These are phyloP conservation scores for Heterotilapia buettikoferi DNA, from an alignment of 2,113 vertebrate species.

Conservation along the genomic window DNA sequence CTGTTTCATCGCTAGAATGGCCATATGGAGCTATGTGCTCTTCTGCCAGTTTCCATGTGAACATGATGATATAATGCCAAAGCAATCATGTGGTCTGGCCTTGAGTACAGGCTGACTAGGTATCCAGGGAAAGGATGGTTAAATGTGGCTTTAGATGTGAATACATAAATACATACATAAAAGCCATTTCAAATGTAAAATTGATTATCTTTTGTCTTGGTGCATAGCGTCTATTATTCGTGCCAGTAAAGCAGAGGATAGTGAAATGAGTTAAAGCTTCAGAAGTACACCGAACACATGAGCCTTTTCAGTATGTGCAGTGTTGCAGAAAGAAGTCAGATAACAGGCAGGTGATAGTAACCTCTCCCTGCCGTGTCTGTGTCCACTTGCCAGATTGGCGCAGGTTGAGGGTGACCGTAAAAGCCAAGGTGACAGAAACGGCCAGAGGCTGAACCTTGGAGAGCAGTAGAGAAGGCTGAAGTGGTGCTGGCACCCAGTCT, in stretches of 20 bases:
- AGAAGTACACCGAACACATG: not conserved
- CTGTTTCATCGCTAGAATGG: slow-evolving; percentile 39
- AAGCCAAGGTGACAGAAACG: slow-evolving; percentile 45
- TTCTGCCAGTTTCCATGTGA: slow-evolving; percentile 40
- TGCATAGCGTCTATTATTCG: not conserved
- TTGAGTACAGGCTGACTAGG: not conserved
- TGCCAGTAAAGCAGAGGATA: not conserved
- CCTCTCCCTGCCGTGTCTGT: slow-evolving; percentile 12
- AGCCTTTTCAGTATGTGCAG: not conserved
- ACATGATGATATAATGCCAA: slow-evolving; percentile 29
- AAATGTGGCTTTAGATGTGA: not conserved
- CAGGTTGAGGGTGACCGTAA: slow-evolving; percentile 20
- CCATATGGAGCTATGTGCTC: slow-evolving; percentile 44
- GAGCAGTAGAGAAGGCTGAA: slow-evolving; percentile 3
- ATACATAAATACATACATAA: not conserved
- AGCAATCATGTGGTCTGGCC: slow-evolving; percentile 47
- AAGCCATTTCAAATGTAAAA: not conserved
- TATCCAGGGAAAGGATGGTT: slow-evolving; percentile 26
- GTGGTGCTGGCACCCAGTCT: slow-evolving; percentile 27
- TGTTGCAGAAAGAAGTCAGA: not conserved
- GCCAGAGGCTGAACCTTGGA: slow-evolving; percentile 28
- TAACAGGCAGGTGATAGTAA: slow-evolving; percentile 22
- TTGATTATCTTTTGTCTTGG: not conserved
- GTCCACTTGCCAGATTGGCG: slow-evolving; percentile 42
- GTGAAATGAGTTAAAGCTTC: not conserved